Conservation (phyloP, 2,113 vertebrate genomes). For the Pundamilia nyererei region DNA sequence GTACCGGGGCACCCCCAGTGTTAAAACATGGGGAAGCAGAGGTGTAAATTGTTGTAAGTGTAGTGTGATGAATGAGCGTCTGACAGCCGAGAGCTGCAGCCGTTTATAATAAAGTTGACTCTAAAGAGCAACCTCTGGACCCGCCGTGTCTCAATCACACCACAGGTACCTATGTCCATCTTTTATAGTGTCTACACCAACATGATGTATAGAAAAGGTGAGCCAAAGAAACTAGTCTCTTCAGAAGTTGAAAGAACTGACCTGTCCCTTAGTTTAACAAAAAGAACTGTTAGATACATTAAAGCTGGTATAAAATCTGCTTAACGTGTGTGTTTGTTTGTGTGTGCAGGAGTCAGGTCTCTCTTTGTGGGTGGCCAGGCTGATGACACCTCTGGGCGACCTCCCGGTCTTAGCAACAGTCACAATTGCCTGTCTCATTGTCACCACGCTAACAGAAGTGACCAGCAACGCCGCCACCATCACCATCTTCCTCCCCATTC, state of each 20-base stretch:
- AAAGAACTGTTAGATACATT: neutral
- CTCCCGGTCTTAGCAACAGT: slow-evolving; percentile 77
- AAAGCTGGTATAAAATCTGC: neutral
- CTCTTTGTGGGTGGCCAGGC: slow-evolving; percentile 81
- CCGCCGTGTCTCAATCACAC: neutral
- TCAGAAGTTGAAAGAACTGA: neutral
- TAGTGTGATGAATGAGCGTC: neutral
- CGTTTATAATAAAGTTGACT: neutral
- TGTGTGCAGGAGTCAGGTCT: slow-evolving; percentile 78
- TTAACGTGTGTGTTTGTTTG: neutral
- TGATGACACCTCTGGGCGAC: slow-evolving; percentile 81
- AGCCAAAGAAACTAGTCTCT: neutral
- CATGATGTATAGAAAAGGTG: neutral
- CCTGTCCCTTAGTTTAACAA: fast-evolving
- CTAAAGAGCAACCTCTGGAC: too few species aligned
- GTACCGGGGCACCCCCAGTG: fast-evolving
- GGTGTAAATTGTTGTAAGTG: neutral
- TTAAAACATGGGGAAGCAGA: neutral
- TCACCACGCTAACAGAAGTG: slow-evolving; percentile 87
- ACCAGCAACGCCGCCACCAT: slow-evolving; percentile 91
- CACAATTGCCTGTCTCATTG: slow-evolving; percentile 80
- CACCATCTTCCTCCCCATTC: slow-evolving; percentile 87
- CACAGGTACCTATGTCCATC: neutral
- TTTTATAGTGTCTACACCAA: neutral
- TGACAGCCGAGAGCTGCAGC: neutral